Base-by-base conservation (phyloP, 2,113 vertebrate species). In the Phaetusa simplex region DNA sequence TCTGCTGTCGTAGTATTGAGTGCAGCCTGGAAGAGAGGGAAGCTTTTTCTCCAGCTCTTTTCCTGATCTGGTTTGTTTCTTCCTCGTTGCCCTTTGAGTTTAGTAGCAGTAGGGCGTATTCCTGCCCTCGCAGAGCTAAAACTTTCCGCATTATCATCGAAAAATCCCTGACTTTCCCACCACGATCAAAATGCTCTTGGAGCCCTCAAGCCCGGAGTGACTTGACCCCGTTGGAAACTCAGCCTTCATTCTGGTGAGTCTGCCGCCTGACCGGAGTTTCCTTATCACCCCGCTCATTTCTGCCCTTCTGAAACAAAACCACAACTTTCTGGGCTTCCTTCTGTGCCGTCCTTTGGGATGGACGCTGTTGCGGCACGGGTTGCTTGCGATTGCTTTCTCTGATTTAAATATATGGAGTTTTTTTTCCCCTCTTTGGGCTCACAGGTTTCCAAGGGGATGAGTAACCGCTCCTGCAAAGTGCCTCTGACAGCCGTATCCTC, bases 141-240 rank as follows among this genome's bases (percentile, higher is more conserved):
- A 66, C 26, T 53, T 91, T 38, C 42, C 1, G 0, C 4, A 0
- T 70, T 29, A 14, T 19, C 61, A 11, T 23, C 2, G 2, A 73
- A 72, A 84, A 59, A 36, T 16, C 38, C 14, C 2, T 45, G 73
- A 6, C 19, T 87, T 82, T 78, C 40, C 90, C 53, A 27, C 76
- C 15, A 1, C 3, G 2, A 8, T 42, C 56, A 38, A 52, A 74
- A 62, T 20, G n/a, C 22, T 53, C 55, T 52, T n/a, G 11, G 45
- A 36, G 50, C 34, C 45, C 15, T 65, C 18, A 4, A 50, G 32
- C 43, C 58, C 1, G 0, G 32, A 16, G 61, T 18, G 42, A 66
- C 40, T 24, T 42, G 27, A 89, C 64, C n/a, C 22, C 19, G 1
- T 9, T 50, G 69, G 69, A 69, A 89, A 65, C 36, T 86, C 67